Percentiles rank a stretch among this genome's conserved stretches.
phyloP scores from a whole-genome alignment of 2,888 invertebrate species.

The Drosophila borborema region DNA sequence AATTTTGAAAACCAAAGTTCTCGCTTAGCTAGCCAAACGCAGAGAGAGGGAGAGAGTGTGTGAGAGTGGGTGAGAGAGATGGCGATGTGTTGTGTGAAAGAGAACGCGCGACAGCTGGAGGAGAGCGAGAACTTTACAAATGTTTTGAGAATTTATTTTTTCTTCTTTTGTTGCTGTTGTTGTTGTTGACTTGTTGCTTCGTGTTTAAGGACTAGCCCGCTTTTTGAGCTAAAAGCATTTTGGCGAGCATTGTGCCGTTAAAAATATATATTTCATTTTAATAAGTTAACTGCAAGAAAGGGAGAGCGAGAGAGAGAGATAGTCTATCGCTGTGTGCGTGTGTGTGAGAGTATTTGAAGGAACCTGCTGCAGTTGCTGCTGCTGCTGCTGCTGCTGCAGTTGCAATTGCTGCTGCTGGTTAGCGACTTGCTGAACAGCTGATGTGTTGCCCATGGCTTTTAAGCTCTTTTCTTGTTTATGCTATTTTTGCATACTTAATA shows the following conservation, averaged over 20 bases:
- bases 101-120: conserved; percentile 5
- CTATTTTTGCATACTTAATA: conserved; percentile 8
- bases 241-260: conserved; percentile 35
- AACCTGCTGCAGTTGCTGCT: conserved; percentile 32
- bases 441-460: conserved; percentile 34
- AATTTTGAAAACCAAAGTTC: conserved; percentile 78
- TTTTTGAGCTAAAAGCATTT: conserved; percentile 28
- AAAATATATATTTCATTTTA: conserved; percentile 32
- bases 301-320: neutral
- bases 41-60: conserved; percentile 13
- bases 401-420: conserved; percentile 2
- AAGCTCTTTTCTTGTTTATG: conserved; percentile 20
- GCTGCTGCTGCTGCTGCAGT: conserved; percentile 21
- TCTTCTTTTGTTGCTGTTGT: conserved; percentile 4
- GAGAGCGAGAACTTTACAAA: conserved; percentile 17
- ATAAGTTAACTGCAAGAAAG: conserved; percentile 24
- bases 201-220: conserved; percentile 30
- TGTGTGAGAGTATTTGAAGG: conserved; percentile 22
- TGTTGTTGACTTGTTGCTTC: conserved; percentile 39
- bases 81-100: conserved; percentile 1
- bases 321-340: neutral
- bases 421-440: conserved; percentile 44
- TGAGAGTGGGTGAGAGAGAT: conserved; percentile 6
- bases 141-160: conserved; percentile 18
- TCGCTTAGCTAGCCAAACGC: conserved; percentile 66